Base-by-base conservation (phyloP, 1,140 invertebrate species). In the Chrysomallon squamiferum region DNA sequence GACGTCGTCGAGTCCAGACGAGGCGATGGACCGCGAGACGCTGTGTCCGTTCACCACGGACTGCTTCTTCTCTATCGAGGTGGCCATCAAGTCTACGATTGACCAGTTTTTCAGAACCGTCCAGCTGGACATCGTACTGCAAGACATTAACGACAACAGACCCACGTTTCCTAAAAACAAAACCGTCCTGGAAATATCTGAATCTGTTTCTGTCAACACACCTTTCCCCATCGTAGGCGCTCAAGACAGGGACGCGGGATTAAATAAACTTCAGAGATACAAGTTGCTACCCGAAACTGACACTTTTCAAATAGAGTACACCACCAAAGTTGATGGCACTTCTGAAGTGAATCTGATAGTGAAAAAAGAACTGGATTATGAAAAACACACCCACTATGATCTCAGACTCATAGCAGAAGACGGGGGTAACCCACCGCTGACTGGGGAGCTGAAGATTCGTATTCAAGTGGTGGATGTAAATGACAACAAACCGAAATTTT, bases 401-500 rank as follows among this genome's bases (percentile, higher is more conserved):
- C 29, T 80, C 22, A 62, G 63, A 11, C 63, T 82, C 22, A 65
- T 74, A n/a, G 78, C 78, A 7, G 65, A 54, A 47, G 78, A 81
- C 62, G 69, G 72, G 0, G 81, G 2, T 89, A 61, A 43, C 29
- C 78, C 20, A 93, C 93, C 69, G 5, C 47, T 64, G n/a, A 66
- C 59, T 0, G 72, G 66, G 3, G 45, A 43, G 15, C 59, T 77
- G 25, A 32, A 57, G 5, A 45, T 82, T 1, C 62, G 58, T 6
- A 52, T 82, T 3, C 61, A 62, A 6, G 74, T 82, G 67, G 93
- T 95, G 43, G 91, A 84, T 60, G 59, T 70, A 20, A 84, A 84
- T 65, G 82, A 84, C 52, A 82, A 84, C 59, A 54, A 72, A 1
- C 82, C 82, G 13, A 56, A 59, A 9, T 84, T 84, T 65, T 30